Conservation (phyloP, 1,140 invertebrate genomes). For the Neodiprion virginianus region DNA sequence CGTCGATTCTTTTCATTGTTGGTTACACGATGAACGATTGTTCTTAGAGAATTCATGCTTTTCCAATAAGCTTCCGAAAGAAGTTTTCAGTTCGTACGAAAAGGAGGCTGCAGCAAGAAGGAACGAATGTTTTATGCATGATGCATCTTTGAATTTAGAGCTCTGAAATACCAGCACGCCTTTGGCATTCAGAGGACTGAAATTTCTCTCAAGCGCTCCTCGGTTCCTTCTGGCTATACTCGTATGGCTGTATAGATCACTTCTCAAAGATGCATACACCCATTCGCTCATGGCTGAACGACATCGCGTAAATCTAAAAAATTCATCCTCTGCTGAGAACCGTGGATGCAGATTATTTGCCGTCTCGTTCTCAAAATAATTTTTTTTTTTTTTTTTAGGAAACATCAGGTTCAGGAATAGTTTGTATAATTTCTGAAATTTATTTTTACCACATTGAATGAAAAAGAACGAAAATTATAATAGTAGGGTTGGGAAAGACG, state of each 20-base stretch:
- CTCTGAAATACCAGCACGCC: background rate
- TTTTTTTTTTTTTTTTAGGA: background rate
- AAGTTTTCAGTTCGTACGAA: background rate
- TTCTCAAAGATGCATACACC: too few relatives aligned
- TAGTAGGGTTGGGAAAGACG: too few relatives aligned
- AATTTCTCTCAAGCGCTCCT: background rate
- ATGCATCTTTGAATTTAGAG: background rate
- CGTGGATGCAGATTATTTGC: too few relatives aligned
- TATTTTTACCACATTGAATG: too few relatives aligned
- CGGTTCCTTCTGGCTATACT: background rate
- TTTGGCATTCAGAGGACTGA: slow-evolving; percentile 2
- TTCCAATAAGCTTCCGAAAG: background rate
- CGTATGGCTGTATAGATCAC: too few relatives aligned
- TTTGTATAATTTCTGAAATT: background rate
- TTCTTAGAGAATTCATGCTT: background rate
- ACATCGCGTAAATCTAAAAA: too few relatives aligned
- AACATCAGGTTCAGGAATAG: background rate
- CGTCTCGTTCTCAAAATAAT: too few relatives aligned
- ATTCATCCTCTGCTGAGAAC: too few relatives aligned
- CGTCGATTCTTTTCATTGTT: too few relatives aligned
- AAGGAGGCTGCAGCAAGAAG: background rate
- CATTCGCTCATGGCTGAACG: too few relatives aligned
- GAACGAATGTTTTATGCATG: slow-evolving; percentile 4
- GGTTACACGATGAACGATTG: too few relatives aligned
- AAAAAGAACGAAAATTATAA: too few relatives aligned